Evolutionary conservation across 2,888 invertebrate species (phyloP).

Genomic region (Neuroscelio doddi): DNA sequence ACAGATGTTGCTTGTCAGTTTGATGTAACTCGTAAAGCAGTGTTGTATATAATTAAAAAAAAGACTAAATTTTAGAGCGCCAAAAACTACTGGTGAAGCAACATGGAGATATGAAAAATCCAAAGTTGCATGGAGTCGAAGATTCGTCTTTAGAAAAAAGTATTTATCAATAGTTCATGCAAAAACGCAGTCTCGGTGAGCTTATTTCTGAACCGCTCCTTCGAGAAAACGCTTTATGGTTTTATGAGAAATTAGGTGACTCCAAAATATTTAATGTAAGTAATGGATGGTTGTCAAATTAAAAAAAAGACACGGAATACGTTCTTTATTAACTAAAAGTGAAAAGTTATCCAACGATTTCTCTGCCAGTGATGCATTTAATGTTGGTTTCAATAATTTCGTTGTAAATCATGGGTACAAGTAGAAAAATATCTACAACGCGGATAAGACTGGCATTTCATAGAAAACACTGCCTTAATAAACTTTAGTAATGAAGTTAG

Average conservation of each 20-base stretch:
- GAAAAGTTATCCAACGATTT: slow-evolving; percentile 9
- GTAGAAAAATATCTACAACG: slow-evolving; percentile 8
- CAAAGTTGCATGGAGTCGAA: no score
- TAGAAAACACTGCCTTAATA: no score
- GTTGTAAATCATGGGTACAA: no score
- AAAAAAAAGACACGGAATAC: slow-evolving; percentile 6
- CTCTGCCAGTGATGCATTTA: no score
- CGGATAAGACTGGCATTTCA: background rate
- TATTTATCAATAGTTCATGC: no score
- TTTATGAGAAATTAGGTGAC: background rate
- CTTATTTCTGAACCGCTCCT: slow-evolving; percentile 7
- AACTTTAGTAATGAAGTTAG: no score
- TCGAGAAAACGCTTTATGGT: slow-evolving; percentile 8
- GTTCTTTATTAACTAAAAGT: background rate
- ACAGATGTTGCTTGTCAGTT: slow-evolving; percentile 7
- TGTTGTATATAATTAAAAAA: slow-evolving; percentile 19
- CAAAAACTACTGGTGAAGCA: slow-evolving; percentile 9
- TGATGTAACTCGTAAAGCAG: slow-evolving; percentile 11
- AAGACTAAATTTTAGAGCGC: slow-evolving; percentile 5
- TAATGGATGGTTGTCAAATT: slow-evolving; percentile 30
- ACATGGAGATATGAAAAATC: slow-evolving; percentile 9
- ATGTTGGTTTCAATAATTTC: no score
- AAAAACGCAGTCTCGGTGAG: no score
- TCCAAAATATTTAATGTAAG: slow-evolving; percentile 14
- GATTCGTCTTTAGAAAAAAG: no score